Evolutionary conservation across 2,888 invertebrate species (phyloP).

Genomic region (Tenthredo scrophulariae): DNA sequence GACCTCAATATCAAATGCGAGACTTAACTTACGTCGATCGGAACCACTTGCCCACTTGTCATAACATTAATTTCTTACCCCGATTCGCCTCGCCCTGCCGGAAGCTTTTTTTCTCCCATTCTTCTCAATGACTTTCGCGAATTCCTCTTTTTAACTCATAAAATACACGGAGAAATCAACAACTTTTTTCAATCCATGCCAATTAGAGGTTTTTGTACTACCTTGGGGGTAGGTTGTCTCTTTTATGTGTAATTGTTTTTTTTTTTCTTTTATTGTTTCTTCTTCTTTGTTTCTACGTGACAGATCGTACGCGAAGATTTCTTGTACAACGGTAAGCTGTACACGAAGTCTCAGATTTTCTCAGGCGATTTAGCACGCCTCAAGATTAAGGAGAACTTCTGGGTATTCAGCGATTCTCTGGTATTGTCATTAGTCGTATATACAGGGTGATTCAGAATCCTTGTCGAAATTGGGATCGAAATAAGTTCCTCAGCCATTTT

Average conservation of each 20-base stretch:
- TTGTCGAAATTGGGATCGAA: too few species aligned
- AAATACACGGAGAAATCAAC: background rate
- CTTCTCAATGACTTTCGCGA: background rate
- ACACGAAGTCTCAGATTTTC: constrained; percentile 59
- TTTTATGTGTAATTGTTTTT: constrained; percentile 7
- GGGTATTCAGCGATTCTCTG: constrained; percentile 21
- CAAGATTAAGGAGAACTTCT: constrained; percentile 39
- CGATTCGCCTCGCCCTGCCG: background rate
- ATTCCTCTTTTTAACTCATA: background rate
- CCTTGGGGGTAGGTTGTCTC: background rate
- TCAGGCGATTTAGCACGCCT: constrained; percentile 59
- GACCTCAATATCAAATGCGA: constrained; percentile 36
- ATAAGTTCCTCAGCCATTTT: too few species aligned
- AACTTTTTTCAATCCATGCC: background rate
- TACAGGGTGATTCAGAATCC: too few species aligned
- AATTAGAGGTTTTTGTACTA: background rate
- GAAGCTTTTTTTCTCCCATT: background rate
- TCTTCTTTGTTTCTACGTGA: constrained; percentile 55
- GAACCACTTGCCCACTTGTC: constrained; percentile 40
- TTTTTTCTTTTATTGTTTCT: background rate
- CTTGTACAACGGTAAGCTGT: constrained; percentile 57
- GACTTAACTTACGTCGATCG: constrained; percentile 30
- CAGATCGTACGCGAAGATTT: constrained; percentile 61
- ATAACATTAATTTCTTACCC: constrained; percentile 7
- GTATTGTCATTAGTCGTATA: constrained; percentile 17